Percentiles rank a stretch among this genome's conserved stretches.
Evolutionary conservation across 2,888 invertebrate species (phyloP).

Genomic region (Campoplex capitator): DNA sequence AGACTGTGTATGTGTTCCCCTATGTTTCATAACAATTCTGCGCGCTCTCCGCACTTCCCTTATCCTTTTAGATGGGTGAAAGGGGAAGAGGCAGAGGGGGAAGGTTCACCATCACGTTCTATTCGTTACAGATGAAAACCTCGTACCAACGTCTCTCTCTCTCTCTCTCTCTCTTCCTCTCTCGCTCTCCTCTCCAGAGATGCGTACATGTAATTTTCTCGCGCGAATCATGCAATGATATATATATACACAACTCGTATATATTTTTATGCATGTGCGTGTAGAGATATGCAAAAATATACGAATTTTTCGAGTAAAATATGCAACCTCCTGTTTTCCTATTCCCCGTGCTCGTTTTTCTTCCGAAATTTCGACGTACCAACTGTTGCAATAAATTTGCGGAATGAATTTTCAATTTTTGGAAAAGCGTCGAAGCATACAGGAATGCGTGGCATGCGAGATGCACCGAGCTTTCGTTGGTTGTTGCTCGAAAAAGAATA

Average conservation of each 20-base stretch:
- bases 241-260: conserved; percentile 25
- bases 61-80: conserved; percentile 27
- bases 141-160: conserved; percentile 44
- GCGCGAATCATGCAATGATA: conserved; percentile 15
- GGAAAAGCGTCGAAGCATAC: neutral
- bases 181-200: conserved; percentile 57
- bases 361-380: conserved; percentile 13
- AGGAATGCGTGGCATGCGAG: neutral
- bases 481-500: neutral
- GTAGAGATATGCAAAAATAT: conserved; percentile 15
- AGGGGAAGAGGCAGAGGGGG: neutral
- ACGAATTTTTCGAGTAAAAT: conserved; percentile 24
- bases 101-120: conserved; percentile 44
- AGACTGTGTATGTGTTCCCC: conserved; percentile 34
- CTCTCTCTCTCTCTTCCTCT: neutral
- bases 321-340: conserved; percentile 13
- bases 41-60: conserved; percentile 41
- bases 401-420: conserved; percentile 24
- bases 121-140: conserved; percentile 66
- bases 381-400: conserved; percentile 31
- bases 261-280: neutral
- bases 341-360: conserved; percentile 32
- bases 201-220: conserved; percentile 39
- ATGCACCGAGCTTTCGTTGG: neutral
- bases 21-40: conserved; percentile 71